Percentiles rank a stretch among this genome's conserved stretches.
Evolutionary conservation across 2,113 vertebrate genomes (phyloP).

Genomic region (Podilymbus podiceps): DNA sequence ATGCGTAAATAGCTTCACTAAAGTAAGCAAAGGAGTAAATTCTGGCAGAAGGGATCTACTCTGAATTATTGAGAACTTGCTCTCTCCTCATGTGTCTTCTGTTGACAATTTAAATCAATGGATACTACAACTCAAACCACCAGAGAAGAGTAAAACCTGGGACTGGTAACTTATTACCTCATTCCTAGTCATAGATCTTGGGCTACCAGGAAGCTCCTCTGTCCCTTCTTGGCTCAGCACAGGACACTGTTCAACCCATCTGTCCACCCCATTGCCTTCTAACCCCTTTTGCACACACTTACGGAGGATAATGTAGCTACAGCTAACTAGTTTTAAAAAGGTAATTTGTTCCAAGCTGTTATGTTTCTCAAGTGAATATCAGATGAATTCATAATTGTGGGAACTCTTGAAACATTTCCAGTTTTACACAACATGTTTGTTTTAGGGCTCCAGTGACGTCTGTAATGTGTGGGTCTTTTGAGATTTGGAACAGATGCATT

Average conservation of each 20-base stretch:
- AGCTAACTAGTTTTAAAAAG: not conserved
- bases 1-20: not conserved
- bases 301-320: not conserved
- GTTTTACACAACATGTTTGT: constrained; percentile 34
- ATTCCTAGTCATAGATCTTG: not conserved
- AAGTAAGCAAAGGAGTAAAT: not conserved
- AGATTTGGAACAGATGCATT: constrained; percentile 59
- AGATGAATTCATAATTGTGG: constrained; percentile 33
- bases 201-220: not conserved
- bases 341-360: constrained; percentile 19
- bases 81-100: not conserved
- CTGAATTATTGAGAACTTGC: not conserved
- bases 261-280: not conserved
- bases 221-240: not conserved
- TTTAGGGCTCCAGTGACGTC: not conserved
- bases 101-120: not conserved
- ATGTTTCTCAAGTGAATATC: not conserved
- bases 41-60: not conserved
- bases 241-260: not conserved
- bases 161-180: not conserved
- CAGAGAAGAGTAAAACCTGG: not conserved
- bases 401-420: constrained; percentile 54
- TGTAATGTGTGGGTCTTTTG: constrained; percentile 32
- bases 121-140: not conserved
- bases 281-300: not conserved